Percentiles rank a stretch among this genome's conserved stretches.
phyloP scores from a whole-genome alignment of 2,888 invertebrate species.

The Zaprionus obscuricornis region DNA sequence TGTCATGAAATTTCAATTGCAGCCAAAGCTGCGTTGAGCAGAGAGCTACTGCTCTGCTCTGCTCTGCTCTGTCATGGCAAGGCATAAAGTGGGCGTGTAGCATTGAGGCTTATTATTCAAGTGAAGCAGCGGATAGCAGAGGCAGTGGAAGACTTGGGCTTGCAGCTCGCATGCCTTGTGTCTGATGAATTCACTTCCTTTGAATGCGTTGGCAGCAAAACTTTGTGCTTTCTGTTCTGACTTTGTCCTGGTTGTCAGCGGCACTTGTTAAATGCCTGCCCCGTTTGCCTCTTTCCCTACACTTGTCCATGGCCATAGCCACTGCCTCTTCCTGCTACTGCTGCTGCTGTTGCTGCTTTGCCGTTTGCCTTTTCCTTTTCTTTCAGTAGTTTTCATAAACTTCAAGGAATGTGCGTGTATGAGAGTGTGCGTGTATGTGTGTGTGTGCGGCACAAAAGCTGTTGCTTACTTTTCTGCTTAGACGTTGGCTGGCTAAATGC shows the following conservation, averaged over 20 bases:
- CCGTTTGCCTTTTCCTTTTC: conserved; percentile 35
- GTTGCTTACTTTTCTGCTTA: conserved; percentile 76
- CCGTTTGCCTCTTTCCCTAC: too few species aligned
- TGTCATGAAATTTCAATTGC: conserved; percentile 65
- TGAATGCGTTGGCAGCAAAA: conserved; percentile 30
- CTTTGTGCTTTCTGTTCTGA: conserved; percentile 45
- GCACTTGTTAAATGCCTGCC: conserved; percentile 64
- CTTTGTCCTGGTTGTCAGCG: conserved; percentile 53
- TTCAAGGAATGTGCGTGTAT: conserved; percentile 44
- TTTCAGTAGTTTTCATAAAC: conserved; percentile 63
- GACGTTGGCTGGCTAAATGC: conserved; percentile 65
- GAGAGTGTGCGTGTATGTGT: conserved; percentile 11
- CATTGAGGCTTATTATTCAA: too few species aligned
- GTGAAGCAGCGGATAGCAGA: too few species aligned
- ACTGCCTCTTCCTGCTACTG: too few species aligned
- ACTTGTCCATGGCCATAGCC: too few species aligned
- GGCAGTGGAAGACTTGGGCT: neutral
- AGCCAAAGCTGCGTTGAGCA: conserved; percentile 9
- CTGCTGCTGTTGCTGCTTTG: too few species aligned
- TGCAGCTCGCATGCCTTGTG: conserved; percentile 26
- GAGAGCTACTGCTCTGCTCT: neutral
- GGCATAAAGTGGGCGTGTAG: conserved; percentile 16
- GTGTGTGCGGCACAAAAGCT: conserved; percentile 57
- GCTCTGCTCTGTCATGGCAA: conserved; percentile 34
- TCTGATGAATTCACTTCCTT: conserved; percentile 46